A percentile compares a stretch with the other conserved stretches of the same genome.
Conservation (phyloP, 1,140 invertebrate genomes). For the Heliconius melpomene region DNA sequence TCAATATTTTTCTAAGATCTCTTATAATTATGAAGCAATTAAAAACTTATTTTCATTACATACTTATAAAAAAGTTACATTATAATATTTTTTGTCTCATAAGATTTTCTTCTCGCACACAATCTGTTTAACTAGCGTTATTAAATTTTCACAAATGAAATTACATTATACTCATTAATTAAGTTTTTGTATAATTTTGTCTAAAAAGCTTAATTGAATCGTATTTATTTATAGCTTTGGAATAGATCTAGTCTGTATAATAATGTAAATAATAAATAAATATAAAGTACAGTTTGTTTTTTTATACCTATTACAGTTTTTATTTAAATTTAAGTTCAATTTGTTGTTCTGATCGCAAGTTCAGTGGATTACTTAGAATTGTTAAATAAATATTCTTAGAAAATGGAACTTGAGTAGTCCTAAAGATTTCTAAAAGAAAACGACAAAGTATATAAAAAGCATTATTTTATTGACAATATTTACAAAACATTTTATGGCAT, state of each 20-base stretch:
- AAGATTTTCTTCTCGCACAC: not conserved
- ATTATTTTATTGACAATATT: conserved; percentile 36
- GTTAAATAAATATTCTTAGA: not conserved
- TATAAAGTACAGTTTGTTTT: not conserved
- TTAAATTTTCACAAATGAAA: not conserved
- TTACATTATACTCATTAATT: not conserved
- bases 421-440: not conserved
- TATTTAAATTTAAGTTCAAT: not conserved
- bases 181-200: not conserved
- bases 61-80: too few species aligned
- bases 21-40: too few species aligned
- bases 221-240: not conserved
- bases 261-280: not conserved
- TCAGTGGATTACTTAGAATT: not conserved
- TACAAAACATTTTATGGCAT: conserved; percentile 22
- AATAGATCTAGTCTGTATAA: conserved; percentile 1
- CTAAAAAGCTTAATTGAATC: not conserved
- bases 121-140: not conserved
- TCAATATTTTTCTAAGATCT: too few species aligned
- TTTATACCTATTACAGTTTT: not conserved
- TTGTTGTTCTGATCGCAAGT: too few species aligned
- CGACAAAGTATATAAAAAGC: conserved; percentile 24
- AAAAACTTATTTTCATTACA: too few species aligned
- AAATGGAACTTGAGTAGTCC: not conserved
- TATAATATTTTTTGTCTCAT: not conserved